A percentile compares a stretch with the other conserved stretches of the same genome.
Conservation (phyloP, 1,140 invertebrate genomes). For the Brachionus plicatilis region DNA sequence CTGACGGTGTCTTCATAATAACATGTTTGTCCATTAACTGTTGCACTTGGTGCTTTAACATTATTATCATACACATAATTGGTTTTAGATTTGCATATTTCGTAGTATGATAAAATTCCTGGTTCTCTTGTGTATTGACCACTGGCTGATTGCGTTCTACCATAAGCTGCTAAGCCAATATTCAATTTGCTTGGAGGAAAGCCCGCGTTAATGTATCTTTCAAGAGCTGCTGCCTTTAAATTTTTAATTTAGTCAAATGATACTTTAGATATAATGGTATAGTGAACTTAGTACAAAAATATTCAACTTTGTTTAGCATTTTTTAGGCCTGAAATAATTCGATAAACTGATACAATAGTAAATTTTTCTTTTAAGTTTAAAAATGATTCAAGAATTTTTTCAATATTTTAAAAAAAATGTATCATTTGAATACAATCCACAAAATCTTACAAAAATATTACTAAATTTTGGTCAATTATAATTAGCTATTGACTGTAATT, state of each 20-base stretch:
- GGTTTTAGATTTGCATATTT: slow-evolving; percentile 46
- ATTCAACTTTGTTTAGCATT: too few species aligned
- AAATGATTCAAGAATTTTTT: too few species aligned
- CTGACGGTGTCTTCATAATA: slow-evolving; percentile 72
- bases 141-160: slow-evolving; percentile 47
- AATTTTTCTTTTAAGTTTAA: too few species aligned
- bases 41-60: slow-evolving; percentile 68
- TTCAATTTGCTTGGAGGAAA: slow-evolving; percentile 49
- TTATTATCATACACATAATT: slow-evolving; percentile 55
- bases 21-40: neutral
- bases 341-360: too few species aligned
- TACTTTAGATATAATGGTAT: too few species aligned
- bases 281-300: too few species aligned
- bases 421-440: too few species aligned
- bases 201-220: slow-evolving; percentile 4
- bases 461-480: too few species aligned
- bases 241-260: neutral
- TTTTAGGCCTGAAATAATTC: too few species aligned
- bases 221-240: slow-evolving; percentile 11
- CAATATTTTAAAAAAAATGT: too few species aligned
- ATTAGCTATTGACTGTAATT: too few species aligned
- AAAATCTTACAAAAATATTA: too few species aligned
- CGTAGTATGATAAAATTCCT: slow-evolving; percentile 87
- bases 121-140: slow-evolving; percentile 78
- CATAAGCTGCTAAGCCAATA: slow-evolving; percentile 82